Evolutionary conservation across 2,888 invertebrate species (phyloP).

Genomic region (Clitarchus hookeri): DNA sequence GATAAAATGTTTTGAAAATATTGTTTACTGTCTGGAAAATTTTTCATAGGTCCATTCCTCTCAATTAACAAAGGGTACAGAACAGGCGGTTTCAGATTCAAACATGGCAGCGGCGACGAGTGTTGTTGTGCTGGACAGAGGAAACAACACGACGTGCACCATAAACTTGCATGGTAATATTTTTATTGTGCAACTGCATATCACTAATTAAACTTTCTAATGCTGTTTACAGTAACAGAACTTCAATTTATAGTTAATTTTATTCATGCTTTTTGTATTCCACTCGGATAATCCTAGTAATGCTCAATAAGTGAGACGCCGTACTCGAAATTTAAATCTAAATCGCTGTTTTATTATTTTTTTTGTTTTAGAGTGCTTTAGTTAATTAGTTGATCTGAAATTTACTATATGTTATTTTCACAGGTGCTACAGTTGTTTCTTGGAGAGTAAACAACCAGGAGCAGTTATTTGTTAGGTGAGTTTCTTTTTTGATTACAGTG

Average conservation of each 20-base stretch:
- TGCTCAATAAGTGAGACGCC: slow-evolving; percentile 41
- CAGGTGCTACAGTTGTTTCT: slow-evolving; percentile 95
- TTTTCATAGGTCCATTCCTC: slow-evolving; percentile 33
- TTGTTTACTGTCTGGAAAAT: neutral
- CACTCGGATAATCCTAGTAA: slow-evolving; percentile 34
- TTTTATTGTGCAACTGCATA: slow-evolving; percentile 33
- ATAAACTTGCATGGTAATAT: slow-evolving; percentile 93
- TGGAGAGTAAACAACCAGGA: slow-evolving; percentile 97
- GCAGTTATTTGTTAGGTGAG: slow-evolving; percentile 94
- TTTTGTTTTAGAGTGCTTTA: slow-evolving; percentile 43
- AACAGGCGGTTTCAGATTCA: slow-evolving; percentile 46
- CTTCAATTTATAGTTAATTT: neutral
- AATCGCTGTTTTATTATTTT: slow-evolving; percentile 42
- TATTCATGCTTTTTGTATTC: slow-evolving; percentile 27
- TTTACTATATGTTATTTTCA: slow-evolving; percentile 45
- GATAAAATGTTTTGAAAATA: too few species aligned
- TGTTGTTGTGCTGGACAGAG: slow-evolving; percentile 93
- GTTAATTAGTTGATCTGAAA: slow-evolving; percentile 35
- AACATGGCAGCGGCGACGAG: slow-evolving; percentile 74
- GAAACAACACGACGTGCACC: slow-evolving; percentile 95
- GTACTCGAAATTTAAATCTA: slow-evolving; percentile 32
- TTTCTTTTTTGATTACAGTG: slow-evolving; percentile 39
- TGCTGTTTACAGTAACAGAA: slow-evolving; percentile 6
- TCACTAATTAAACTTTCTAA: neutral
- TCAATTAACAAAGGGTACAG: slow-evolving; percentile 40